phyloP scores from a whole-genome alignment of 2,797 vertebrate genomes.

The Sternarchorhynchus goeldii region DNA sequence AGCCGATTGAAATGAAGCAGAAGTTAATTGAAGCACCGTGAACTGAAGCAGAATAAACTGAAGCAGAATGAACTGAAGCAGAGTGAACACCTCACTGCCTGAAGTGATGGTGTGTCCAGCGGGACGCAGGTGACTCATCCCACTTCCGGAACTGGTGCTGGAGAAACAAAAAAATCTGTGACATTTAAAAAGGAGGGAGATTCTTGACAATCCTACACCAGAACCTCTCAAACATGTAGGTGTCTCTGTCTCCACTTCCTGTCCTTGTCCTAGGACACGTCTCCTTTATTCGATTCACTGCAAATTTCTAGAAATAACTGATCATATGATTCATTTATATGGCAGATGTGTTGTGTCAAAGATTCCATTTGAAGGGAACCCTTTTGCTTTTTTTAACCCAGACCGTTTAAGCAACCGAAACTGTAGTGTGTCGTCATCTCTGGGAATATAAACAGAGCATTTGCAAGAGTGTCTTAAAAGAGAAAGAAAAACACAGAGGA shows the following conservation, averaged over 20 bases:
- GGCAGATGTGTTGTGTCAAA: neutral
- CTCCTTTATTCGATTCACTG: neutral
- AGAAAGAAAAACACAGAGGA: neutral
- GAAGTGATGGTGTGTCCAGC: slow-evolving; percentile 40
- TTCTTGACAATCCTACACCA: too few species aligned
- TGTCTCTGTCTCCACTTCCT: neutral
- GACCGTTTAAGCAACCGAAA: neutral
- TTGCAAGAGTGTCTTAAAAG: neutral
- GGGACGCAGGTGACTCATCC: slow-evolving; percentile 25
- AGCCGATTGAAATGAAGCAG: too few species aligned
- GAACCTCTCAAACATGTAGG: neutral
- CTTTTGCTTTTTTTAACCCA: neutral
- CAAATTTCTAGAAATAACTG: neutral
- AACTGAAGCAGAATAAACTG: too few species aligned
- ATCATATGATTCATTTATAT: too few species aligned
- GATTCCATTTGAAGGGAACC: neutral
- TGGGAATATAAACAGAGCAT: neutral
- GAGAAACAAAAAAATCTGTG: neutral
- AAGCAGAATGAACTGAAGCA: too few species aligned
- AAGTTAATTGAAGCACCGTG: too few species aligned
- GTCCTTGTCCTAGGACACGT: too few species aligned
- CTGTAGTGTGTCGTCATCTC: neutral
- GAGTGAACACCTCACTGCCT: slow-evolving; percentile 20
- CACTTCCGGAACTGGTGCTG: slow-evolving; percentile 32
- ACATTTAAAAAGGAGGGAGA: too few species aligned